phyloP scores from a whole-genome alignment of 2,888 invertebrate species.

The Teinopalpus imperialis region DNA sequence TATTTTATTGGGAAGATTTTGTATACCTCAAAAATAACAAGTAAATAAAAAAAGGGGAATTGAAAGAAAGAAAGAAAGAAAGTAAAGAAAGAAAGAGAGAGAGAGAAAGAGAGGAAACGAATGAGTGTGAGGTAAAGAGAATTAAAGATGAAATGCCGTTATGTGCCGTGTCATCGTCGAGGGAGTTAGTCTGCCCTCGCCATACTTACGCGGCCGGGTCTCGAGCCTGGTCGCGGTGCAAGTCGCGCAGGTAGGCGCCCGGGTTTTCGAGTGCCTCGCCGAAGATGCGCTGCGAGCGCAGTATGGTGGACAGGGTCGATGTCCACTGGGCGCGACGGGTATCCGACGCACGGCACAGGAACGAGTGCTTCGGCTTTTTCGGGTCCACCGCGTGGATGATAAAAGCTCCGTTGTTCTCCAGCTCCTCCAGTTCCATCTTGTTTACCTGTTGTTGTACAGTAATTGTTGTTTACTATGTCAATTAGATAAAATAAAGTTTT shows the following conservation, averaged over 20 bases:
- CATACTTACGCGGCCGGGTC: constrained; percentile 66
- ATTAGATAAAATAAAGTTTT: too few relatives aligned
- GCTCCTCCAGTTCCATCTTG: constrained; percentile 93
- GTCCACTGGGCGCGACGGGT: constrained; percentile 93
- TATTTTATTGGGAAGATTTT: too few relatives aligned
- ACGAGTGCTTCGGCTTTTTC: constrained; percentile 87
- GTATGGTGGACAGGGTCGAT: constrained; percentile 90
- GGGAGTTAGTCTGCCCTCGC: too few relatives aligned
- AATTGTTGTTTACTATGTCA: background rate
- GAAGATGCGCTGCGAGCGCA: constrained; percentile 96
- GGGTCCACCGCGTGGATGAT: constrained; percentile 88
- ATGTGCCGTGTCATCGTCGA: too few relatives aligned
- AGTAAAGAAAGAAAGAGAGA: too few relatives aligned
- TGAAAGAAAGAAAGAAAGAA: too few relatives aligned
- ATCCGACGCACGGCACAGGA: constrained; percentile 89
- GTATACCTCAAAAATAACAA: too few relatives aligned
- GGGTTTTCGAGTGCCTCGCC: constrained; percentile 98
- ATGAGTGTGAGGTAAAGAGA: too few relatives aligned
- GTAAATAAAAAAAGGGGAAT: too few relatives aligned
- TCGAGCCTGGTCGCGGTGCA: constrained; percentile 52
- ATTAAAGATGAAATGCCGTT: background rate
- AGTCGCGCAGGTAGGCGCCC: constrained; percentile 78
- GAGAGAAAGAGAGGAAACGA: too few relatives aligned
- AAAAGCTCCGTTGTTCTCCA: constrained; percentile 53
- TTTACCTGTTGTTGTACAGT: constrained; percentile 97